phyloP scores from a whole-genome alignment of 2,888 invertebrate species.

The Ceriagrion tenellum region DNA sequence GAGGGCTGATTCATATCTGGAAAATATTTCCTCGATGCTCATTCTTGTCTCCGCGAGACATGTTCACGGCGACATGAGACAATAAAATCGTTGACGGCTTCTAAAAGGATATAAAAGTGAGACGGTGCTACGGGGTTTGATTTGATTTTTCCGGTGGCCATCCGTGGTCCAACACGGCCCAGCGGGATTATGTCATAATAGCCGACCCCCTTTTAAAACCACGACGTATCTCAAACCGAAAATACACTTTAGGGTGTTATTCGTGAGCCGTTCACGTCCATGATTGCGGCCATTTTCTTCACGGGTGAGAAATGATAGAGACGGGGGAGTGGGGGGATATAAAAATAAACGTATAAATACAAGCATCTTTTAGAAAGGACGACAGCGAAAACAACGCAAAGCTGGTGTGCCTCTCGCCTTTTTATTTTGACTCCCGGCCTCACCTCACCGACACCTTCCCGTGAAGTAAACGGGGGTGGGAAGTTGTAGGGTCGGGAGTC shows the following conservation, averaged over 20 bases:
- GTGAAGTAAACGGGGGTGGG: neutral
- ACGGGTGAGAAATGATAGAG: neutral
- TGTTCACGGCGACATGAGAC: constrained; percentile 35
- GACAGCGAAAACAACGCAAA: neutral
- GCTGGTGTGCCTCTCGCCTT: neutral
- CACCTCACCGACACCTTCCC: neutral
- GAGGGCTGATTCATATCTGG: constrained; percentile 40
- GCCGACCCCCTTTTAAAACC: constrained; percentile 14
- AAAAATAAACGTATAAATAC: neutral
- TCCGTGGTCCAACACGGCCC: neutral
- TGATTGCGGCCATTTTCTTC: neutral
- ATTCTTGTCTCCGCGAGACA: neutral
- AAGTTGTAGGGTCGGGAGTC: neutral
- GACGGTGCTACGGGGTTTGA: neutral
- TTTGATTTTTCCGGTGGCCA: constrained; percentile 25
- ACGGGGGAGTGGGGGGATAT: neutral
- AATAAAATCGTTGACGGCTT: constrained; percentile 52
- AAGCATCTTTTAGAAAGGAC: neutral
- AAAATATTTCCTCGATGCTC: neutral
- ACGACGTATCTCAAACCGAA: neutral
- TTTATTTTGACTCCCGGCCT: neutral
- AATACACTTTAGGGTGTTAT: constrained; percentile 18
- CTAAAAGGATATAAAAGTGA: neutral
- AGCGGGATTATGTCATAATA: constrained; percentile 41
- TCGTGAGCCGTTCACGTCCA: constrained; percentile 15